Conservation (phyloP, 2,113 vertebrate species). For the Baryphthengus martii region DNA sequence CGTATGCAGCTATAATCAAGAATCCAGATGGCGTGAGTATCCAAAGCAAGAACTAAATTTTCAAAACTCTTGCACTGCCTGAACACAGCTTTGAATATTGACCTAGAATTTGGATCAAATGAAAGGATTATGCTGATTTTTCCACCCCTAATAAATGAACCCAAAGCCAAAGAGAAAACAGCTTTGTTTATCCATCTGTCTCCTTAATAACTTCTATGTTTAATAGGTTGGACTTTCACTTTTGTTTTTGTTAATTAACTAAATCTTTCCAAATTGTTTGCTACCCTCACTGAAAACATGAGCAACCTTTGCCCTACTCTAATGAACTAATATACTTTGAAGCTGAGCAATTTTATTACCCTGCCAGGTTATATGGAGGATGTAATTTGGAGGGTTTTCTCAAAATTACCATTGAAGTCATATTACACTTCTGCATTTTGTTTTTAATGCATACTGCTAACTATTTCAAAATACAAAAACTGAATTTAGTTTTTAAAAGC, state of each 20-base stretch:
- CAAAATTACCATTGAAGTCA: neutral
- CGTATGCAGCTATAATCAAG: neutral
- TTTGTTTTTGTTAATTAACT: slow-evolving; percentile 46
- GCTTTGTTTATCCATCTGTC: slow-evolving; percentile 49
- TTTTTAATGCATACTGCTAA: neutral
- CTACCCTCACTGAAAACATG: neutral
- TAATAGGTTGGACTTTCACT: slow-evolving; percentile 38
- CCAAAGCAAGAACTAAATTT: neutral
- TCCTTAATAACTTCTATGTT: slow-evolving; percentile 8
- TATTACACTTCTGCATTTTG: neutral
- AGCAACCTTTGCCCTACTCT: neutral
- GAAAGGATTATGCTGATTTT: slow-evolving; percentile 1
- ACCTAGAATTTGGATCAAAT: neutral
- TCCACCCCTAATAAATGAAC: neutral
- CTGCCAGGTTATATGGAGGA: neutral
- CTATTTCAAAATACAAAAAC: neutral
- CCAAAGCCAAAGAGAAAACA: slow-evolving; percentile 18
- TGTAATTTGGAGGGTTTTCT: neutral
- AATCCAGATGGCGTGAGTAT: neutral
- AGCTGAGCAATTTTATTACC: neutral
- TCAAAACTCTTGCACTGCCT: neutral
- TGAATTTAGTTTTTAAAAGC: neutral
- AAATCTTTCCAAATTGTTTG: slow-evolving; percentile 46
- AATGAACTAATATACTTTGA: neutral
- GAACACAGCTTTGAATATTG: neutral